Evolutionary conservation across 2,888 invertebrate genomes (phyloP).

Genomic region (Hyles lineata): DNA sequence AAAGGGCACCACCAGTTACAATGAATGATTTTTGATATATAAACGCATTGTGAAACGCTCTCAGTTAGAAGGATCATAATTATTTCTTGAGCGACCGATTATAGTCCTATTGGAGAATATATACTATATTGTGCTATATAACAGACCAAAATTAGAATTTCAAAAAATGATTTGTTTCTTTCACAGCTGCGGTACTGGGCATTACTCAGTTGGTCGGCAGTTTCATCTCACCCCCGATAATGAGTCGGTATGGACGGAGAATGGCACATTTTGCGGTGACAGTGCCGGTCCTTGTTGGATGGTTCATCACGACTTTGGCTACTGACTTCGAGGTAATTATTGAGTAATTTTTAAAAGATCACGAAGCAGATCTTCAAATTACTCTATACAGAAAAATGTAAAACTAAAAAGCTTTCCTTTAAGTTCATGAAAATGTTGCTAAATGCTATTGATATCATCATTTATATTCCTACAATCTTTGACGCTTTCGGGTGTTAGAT

Average conservation of each 20-base stretch:
- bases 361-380: background rate
- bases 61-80: too few relatives aligned
- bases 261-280: slow-evolving; percentile 75
- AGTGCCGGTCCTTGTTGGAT: slow-evolving; percentile 78
- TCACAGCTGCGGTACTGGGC: slow-evolving; percentile 63
- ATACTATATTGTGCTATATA: too few relatives aligned
- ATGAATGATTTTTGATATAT: too few relatives aligned
- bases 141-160: too few relatives aligned
- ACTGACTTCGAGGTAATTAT: slow-evolving; percentile 54
- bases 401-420: background rate
- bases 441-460: too few relatives aligned
- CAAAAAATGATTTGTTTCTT: background rate
- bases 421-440: too few relatives aligned
- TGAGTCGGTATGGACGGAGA: slow-evolving; percentile 83
- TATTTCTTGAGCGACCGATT: too few relatives aligned
- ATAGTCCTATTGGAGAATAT: too few relatives aligned
- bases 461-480: too few relatives aligned
- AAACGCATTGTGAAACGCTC: too few relatives aligned
- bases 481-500: too few relatives aligned
- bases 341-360: background rate
- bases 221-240: slow-evolving; percentile 65
- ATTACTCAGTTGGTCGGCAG: slow-evolving; percentile 65
- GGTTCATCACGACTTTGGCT: slow-evolving; percentile 79
- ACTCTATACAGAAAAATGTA: background rate
- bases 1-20: too few relatives aligned